These are phyloP conservation scores for Thera britannica DNA, from an alignment of 2,888 invertebrate species.

Conservation along the genomic window DNA sequence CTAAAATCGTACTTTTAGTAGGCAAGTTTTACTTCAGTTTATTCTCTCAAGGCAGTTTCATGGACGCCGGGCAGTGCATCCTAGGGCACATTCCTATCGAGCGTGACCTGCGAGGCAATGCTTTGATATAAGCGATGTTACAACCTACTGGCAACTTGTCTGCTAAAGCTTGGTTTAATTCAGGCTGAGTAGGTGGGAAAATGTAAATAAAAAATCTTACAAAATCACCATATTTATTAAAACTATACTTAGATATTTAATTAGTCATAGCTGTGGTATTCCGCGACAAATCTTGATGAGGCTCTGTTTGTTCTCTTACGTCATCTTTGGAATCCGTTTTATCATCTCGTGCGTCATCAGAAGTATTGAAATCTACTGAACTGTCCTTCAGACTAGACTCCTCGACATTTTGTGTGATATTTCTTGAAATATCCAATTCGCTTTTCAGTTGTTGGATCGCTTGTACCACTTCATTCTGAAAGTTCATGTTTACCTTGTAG, in stretches of 20 bases:
- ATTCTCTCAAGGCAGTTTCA: too few relatives aligned
- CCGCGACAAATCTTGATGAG: conserved; percentile 14
- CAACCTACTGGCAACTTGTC: too few relatives aligned
- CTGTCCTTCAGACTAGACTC: conserved; percentile 53
- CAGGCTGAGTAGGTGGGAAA: background rate
- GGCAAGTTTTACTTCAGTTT: too few relatives aligned
- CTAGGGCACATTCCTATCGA: too few relatives aligned
- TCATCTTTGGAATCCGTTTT: conserved; percentile 43
- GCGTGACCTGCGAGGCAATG: too few relatives aligned
- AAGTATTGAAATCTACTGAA: conserved; percentile 66
- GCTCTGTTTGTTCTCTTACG: conserved; percentile 35
- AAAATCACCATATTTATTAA: conserved; percentile 31
- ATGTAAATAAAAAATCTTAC: conserved; percentile 23
- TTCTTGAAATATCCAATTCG: conserved; percentile 72
- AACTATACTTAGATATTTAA: conserved; percentile 29
- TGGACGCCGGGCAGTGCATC: too few relatives aligned
- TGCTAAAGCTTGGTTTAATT: background rate
- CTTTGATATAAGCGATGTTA: too few relatives aligned
- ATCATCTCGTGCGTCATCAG: conserved; percentile 43
- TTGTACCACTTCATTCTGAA: conserved; percentile 77
- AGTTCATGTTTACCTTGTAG: conserved; percentile 78
- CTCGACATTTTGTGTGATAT: conserved; percentile 56
- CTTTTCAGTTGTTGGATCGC: conserved; percentile 74
- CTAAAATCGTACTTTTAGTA: too few relatives aligned
- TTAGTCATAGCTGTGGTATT: conserved; percentile 37